phyloP scores from a whole-genome alignment of 2,113 vertebrate genomes.

The Gallinago jamesoni region DNA sequence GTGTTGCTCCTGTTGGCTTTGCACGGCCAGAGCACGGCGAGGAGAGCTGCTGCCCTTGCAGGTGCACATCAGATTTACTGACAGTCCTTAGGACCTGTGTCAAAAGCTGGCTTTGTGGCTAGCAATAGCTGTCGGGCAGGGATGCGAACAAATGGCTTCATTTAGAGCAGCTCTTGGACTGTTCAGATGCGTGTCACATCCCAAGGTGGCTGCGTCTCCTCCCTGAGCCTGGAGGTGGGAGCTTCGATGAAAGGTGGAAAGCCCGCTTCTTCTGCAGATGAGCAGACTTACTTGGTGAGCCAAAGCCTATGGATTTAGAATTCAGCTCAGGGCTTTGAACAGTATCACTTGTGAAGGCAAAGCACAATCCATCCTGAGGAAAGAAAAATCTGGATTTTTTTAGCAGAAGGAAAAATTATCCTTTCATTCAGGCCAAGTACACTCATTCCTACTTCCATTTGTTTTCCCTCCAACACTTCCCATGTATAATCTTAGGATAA shows the following conservation, averaged over 20 bases:
- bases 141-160: neutral
- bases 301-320: neutral
- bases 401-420: neutral
- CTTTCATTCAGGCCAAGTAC: neutral
- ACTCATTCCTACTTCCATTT: neutral
- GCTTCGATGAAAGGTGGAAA: neutral
- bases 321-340: neutral
- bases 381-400: neutral
- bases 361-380: neutral
- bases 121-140: neutral
- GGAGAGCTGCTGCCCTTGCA: accelerated
- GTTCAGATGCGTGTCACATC: neutral
- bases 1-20: neutral
- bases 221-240: neutral
- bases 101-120: neutral
- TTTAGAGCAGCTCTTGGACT: neutral
- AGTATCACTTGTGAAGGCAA: neutral
- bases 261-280: neutral
- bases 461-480: neutral
- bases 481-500: neutral
- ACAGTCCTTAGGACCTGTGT: accelerated
- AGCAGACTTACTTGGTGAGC: neutral
- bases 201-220: neutral
- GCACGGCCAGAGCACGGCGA: accelerated
- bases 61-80: neutral